Percentiles rank a stretch among this genome's conserved stretches.
Conservation (phyloP, 1,140 invertebrate species). For the Stenopsyche tienmushanensis region DNA sequence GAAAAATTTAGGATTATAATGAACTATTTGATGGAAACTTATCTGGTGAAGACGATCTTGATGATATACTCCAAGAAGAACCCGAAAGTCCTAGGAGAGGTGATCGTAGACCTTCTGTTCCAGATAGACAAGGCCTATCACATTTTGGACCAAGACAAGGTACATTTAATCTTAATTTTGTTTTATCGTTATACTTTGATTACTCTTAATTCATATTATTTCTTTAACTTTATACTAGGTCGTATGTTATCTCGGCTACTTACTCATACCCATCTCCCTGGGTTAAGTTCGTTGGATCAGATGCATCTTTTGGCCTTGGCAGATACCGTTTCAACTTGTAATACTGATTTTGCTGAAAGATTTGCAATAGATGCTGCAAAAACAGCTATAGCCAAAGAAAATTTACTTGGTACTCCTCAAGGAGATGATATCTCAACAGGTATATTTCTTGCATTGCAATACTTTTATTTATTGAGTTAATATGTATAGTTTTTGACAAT, state of each 20-base stretch:
- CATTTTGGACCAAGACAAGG: conserved; percentile 83
- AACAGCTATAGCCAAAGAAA: conserved; percentile 70
- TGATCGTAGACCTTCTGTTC: conserved; percentile 65
- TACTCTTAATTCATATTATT: conserved; percentile 8
- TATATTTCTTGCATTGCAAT: conserved; percentile 29
- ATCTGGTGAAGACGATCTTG: conserved; percentile 76
- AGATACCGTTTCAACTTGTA: conserved; percentile 94
- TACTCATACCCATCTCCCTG: conserved; percentile 95
- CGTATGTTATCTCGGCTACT: conserved; percentile 82
- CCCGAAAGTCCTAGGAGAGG: conserved; percentile 60
- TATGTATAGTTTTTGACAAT: neutral
- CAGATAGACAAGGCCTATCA: conserved; percentile 71
- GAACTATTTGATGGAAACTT: conserved; percentile 81
- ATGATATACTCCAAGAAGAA: conserved; percentile 74
- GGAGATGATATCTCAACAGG: conserved; percentile 62
- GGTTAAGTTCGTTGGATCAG: conserved; percentile 95
- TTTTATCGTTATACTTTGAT: neutral
- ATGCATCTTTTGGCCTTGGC: conserved; percentile 98
- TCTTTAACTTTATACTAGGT: no score
- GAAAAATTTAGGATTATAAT: conserved; percentile 71
- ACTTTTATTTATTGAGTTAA: conserved; percentile 2
- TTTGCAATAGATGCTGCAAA: conserved; percentile 78
- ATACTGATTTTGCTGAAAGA: conserved; percentile 81
- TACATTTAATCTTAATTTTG: conserved; percentile 36
- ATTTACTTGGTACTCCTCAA: conserved; percentile 62